phyloP scores from a whole-genome alignment of 2,797 vertebrate genomes.

The Falco peregrinus region DNA sequence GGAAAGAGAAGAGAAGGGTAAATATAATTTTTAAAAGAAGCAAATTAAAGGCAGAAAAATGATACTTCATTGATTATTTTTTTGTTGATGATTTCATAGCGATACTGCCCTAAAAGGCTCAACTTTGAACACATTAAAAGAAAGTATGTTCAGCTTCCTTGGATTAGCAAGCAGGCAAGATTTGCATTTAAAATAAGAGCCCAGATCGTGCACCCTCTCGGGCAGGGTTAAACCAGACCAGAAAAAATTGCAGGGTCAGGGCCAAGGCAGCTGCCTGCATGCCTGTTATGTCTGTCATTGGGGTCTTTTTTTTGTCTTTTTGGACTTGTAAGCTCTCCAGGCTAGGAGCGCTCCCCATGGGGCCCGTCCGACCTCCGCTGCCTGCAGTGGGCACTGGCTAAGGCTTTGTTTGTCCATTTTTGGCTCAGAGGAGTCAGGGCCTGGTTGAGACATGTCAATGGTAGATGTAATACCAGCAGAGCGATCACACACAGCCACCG shows the following conservation, averaged over 20 bases:
- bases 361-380: neutral
- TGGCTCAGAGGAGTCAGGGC: neutral
- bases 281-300: conserved; percentile 58
- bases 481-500: neutral
- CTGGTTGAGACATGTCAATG: neutral
- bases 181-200: conserved; percentile 58
- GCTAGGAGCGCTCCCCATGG: conserved; percentile 3
- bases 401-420: conserved; percentile 5
- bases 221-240: conserved; percentile 51
- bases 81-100: neutral
- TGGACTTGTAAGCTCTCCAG: conserved; percentile 35
- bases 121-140: neutral
- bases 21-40: neutral
- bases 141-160: neutral
- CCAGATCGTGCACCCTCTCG: neutral
- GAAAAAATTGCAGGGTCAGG: conserved; percentile 61
- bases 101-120: neutral
- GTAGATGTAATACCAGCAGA: neutral
- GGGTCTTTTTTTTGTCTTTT: conserved; percentile 49
- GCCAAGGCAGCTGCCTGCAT: conserved; percentile 60
- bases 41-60: neutral
- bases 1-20: too few relatives aligned
- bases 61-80: neutral
- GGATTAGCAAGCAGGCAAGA: neutral
- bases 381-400: neutral